Conservation (phyloP, 2,797 vertebrate species). For the Kryptolebias ocellatus region DNA sequence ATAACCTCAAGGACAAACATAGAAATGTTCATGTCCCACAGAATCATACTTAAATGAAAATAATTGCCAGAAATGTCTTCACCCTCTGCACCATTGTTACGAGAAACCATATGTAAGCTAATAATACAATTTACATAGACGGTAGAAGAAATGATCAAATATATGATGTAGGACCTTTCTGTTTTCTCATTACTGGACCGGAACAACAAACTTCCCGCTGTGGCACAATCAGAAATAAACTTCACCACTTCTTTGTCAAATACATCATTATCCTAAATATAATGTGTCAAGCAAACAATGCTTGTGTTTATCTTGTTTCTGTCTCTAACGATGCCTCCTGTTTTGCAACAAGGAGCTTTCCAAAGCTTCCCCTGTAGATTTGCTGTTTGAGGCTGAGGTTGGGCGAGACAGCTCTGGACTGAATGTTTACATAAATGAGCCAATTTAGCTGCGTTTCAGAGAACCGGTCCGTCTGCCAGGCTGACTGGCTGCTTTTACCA, state of each 20-base stretch:
- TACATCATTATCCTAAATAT: slow-evolving; percentile 65
- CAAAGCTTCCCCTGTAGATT: slow-evolving; percentile 49
- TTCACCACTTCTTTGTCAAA: slow-evolving; percentile 48
- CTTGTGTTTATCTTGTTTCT: slow-evolving; percentile 42
- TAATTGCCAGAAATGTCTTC: neutral
- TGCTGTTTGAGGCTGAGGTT: slow-evolving; percentile 55
- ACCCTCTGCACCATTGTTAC: neutral
- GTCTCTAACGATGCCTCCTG: slow-evolving; percentile 55
- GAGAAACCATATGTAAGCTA: slow-evolving; percentile 3
- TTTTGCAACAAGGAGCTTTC: slow-evolving; percentile 48
- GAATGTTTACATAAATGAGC: slow-evolving; percentile 68
- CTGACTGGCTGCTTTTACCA: slow-evolving; percentile 44
- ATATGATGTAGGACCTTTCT: neutral
- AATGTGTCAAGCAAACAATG: slow-evolving; percentile 58
- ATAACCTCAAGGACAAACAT: neutral
- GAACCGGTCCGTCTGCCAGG: slow-evolving; percentile 49
- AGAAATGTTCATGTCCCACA: neutral
- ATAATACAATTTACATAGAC: neutral
- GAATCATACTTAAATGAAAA: neutral
- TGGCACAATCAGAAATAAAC: slow-evolving; percentile 45
- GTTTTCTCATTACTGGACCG: slow-evolving; percentile 35
- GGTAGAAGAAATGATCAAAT: slow-evolving; percentile 21
- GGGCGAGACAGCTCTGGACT: slow-evolving; percentile 52
- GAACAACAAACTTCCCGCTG: neutral
- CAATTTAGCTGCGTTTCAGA: slow-evolving; percentile 72